Evolutionary conservation across 2,888 invertebrate species (phyloP).

Genomic region (Campaea margaritaria): DNA sequence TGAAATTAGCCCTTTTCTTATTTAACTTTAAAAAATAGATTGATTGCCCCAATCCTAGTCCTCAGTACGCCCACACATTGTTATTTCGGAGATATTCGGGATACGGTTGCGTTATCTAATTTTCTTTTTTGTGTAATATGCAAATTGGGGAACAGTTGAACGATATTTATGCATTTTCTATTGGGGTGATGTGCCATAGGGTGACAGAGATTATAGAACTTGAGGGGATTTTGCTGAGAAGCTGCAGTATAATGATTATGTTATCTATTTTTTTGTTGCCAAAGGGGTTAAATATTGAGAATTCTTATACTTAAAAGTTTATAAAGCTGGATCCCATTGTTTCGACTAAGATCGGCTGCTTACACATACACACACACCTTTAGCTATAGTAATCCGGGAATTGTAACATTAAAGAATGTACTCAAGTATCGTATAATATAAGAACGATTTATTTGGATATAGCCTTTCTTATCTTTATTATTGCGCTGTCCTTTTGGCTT

Average conservation of each 20-base stretch:
- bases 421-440: too few species aligned
- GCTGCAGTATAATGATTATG: conserved; percentile 6
- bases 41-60: neutral
- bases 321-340: too few species aligned
- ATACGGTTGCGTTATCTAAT: conserved; percentile 43
- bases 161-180: conserved; percentile 34
- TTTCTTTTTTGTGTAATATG: conserved; percentile 46
- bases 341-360: too few species aligned
- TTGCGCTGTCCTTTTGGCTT: too few species aligned
- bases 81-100: conserved; percentile 43
- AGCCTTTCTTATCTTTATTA: too few species aligned
- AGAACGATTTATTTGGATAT: too few species aligned
- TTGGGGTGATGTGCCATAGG: conserved; percentile 24
- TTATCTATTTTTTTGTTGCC: neutral
- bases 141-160: conserved; percentile 36
- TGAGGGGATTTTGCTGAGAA: conserved; percentile 11
- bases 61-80: conserved; percentile 46
- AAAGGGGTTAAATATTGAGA: neutral
- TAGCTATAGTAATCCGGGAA: too few species aligned
- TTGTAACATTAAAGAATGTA: too few species aligned
- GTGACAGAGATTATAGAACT: conserved; percentile 14
- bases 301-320: too few species aligned
- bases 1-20: too few species aligned
- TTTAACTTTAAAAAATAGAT: too few species aligned
- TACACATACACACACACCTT: too few species aligned